Conservation (phyloP, 2,113 vertebrate species). For the Eira barbara region DNA sequence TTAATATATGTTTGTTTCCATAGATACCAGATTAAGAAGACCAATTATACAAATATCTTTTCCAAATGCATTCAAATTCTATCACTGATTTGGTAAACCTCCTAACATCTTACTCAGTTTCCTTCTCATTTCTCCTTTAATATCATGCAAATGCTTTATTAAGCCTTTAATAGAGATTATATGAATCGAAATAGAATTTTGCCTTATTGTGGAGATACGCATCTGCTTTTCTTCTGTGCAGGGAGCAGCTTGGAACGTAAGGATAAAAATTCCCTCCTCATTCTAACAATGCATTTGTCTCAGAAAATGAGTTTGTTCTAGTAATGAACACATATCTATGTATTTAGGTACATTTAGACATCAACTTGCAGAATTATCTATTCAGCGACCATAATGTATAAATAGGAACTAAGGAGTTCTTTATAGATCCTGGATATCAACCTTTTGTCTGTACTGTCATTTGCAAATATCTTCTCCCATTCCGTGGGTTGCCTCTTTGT, state of each 20-base stretch:
- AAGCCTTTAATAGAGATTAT: not conserved
- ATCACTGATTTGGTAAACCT: conserved; percentile 34
- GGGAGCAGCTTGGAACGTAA: not conserved
- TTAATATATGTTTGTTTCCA: conserved; percentile 58
- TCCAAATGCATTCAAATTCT: conserved; percentile 50
- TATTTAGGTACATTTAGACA: not conserved
- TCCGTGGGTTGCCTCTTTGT: no score
- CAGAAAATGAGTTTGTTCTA: not conserved
- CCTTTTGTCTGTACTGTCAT: no score
- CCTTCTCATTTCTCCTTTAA: conserved; percentile 33
- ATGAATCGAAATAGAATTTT: conserved; percentile 15
- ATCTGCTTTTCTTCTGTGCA: not conserved
- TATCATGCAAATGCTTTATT: conserved; percentile 44
- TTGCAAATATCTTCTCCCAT: no score
- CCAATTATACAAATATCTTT: conserved; percentile 41
- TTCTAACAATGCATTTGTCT: not conserved
- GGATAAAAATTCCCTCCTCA: not conserved
- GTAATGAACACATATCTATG: not conserved
- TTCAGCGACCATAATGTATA: not conserved
- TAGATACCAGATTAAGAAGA: conserved; percentile 55
- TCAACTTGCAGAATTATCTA: not conserved
- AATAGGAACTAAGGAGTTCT: not conserved
- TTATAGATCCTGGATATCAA: no score
- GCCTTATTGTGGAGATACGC: not conserved
- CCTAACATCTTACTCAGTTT: not conserved